phyloP scores from a whole-genome alignment of 1,140 invertebrate genomes.

The Drosophila paulistorum region DNA sequence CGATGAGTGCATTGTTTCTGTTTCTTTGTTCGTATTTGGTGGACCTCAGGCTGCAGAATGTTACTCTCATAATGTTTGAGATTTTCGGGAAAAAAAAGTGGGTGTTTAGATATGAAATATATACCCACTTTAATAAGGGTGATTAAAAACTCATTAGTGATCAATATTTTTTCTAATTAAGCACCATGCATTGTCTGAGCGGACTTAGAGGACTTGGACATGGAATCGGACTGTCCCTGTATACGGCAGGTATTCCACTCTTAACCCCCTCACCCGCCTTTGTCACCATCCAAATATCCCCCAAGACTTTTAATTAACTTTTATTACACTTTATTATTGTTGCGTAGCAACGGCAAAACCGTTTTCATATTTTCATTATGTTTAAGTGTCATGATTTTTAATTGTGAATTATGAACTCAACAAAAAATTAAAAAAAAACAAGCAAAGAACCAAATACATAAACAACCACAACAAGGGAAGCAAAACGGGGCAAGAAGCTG shows the following conservation, averaged over 20 bases:
- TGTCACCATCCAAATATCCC: background rate
- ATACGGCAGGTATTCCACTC: too few species aligned
- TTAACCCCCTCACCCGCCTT: background rate
- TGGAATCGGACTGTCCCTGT: slow-evolving; percentile 22
- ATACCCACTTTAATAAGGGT: slow-evolving; percentile 53
- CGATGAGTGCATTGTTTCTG: slow-evolving; percentile 71
- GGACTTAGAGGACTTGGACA: slow-evolving; percentile 44
- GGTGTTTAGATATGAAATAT: slow-evolving; percentile 16
- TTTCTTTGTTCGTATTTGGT: slow-evolving; percentile 30
- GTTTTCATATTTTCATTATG: slow-evolving; percentile 81
- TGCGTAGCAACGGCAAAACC: slow-evolving; percentile 64
- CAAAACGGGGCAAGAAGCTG: slow-evolving; percentile 11
- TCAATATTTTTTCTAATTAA: slow-evolving; percentile 42
- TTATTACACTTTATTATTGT: slow-evolving; percentile 80
- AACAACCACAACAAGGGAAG: slow-evolving; percentile 32
- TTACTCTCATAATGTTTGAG: background rate
- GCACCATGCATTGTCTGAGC: slow-evolving; percentile 18
- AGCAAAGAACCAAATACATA: slow-evolving; percentile 13
- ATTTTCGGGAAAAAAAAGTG: background rate
- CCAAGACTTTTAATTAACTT: slow-evolving; percentile 69
- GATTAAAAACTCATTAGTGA: slow-evolving; percentile 76
- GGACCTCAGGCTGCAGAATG: background rate
- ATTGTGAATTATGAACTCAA: slow-evolving; percentile 72
- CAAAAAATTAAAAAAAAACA: slow-evolving; percentile 60
- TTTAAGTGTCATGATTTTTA: slow-evolving; percentile 79